Percentiles rank a stretch among this genome's conserved stretches.
Conservation (phyloP, 1,140 invertebrate genomes). For the Calephelis virginiensis region DNA sequence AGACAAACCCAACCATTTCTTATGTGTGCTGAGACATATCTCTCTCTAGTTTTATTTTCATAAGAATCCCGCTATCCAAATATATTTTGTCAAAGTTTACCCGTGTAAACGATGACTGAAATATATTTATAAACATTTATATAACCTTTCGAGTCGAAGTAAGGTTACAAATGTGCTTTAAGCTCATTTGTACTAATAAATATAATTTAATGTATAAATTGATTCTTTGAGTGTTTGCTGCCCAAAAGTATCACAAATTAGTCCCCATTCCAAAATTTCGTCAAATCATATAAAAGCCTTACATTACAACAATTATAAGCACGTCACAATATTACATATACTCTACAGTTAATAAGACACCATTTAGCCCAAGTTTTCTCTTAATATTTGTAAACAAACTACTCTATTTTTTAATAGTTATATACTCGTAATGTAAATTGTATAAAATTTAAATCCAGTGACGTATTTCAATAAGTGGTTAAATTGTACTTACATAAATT, state of each 20-base stretch:
- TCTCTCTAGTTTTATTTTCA: no score
- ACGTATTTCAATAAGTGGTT: slow-evolving; percentile 4
- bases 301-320: slow-evolving; percentile 5
- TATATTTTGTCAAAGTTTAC: no score
- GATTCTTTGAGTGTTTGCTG: no score
- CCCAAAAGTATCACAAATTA: neutral
- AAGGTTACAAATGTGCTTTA: no score
- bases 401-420: neutral
- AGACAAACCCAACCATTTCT: no score
- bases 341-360: slow-evolving; percentile 23
- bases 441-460: slow-evolving; percentile 12
- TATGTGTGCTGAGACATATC: no score
- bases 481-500: slow-evolving; percentile 7
- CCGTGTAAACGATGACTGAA: no score
- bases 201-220: no score
- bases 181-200: no score
- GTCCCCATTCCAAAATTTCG: neutral
- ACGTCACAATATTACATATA: slow-evolving; percentile 16
- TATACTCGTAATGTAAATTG: neutral
- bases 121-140: no score
- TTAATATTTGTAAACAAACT: slow-evolving; percentile 11
- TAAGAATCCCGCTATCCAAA: no score
- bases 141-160: no score
- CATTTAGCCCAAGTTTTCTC: slow-evolving; percentile 16
- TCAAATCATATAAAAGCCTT: neutral